A percentile compares a stretch with the other conserved stretches of the same genome.
Evolutionary conservation across 2,113 vertebrate genomes (phyloP).

Genomic region (Tragulus kanchil): DNA sequence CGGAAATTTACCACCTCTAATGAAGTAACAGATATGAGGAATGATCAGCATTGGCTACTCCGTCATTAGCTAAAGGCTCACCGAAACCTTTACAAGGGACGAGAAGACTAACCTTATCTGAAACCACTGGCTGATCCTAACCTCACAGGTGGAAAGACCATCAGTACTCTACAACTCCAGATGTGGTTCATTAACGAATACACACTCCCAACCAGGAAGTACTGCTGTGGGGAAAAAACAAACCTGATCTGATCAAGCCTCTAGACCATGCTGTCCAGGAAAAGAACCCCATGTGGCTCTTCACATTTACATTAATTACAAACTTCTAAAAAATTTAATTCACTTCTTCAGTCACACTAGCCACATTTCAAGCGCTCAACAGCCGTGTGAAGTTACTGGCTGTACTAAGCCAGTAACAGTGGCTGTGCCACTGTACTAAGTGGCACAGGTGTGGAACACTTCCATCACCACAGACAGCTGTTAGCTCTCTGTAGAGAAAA

Average conservation of each 20-base stretch:
- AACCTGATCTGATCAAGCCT: not conserved
- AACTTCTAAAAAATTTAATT: not conserved
- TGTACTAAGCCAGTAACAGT: too few relatives aligned
- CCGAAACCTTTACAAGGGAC: not conserved
- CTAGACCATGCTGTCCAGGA: not conserved
- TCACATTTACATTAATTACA: not conserved
- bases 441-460: not conserved
- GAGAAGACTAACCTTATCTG: not conserved
- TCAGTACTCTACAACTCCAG: not conserved
- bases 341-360: not conserved
- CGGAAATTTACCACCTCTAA: not conserved
- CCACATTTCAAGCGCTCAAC: not conserved
- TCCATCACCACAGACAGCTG: not conserved
- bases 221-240: too few relatives aligned
- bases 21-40: not conserved
- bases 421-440: too few relatives aligned
- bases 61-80: not conserved
- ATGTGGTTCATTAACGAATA: not conserved
- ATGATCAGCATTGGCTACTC: not conserved
- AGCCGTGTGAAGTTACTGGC: not conserved
- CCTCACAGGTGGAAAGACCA: not conserved
- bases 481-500: not conserved
- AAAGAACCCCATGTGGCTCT: not conserved
- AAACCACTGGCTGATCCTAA: not conserved
- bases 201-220: not conserved